Base-by-base conservation (phyloP, 2,888 invertebrate species). In the Augochlorella aurata region DNA sequence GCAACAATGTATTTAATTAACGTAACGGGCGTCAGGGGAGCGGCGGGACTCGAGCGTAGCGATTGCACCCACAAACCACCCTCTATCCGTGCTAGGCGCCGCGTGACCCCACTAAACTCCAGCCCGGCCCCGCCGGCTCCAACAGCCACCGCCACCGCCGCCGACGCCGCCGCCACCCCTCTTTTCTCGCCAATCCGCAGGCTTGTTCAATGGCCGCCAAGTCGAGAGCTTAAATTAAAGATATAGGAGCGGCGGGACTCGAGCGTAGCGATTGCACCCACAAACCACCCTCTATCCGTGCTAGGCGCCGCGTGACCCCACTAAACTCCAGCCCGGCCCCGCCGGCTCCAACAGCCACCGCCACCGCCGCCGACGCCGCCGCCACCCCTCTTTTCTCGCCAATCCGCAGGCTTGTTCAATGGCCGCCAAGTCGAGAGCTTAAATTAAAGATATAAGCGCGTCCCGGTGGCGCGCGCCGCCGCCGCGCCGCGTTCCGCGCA, bases 1-100 rank as follows among this genome's bases (percentile, higher is more conserved):
- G 91, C 93, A 93, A 93, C 93, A 93, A 93, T 93, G 93, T 93
- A 93, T 93, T 94, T 93, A 94, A 93, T 93, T 93, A 93, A 93
- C 91, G 93, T 91, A 92, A 93, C 93, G 92, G 91, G 90, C 92
- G 89, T 90, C 93, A 87, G 89, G 93, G 93, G 93, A 92, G 90
- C 85, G 61, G 88, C 88, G 89, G 85, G 88, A 90, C 85, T 88
- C 86, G 87, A 89, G 88, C 88, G 90, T 90, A 90, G 89, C 92
- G 91, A 93, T 93, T 92, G 92, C 92, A 92, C 92, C 93, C 93
- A 86, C 91, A 92, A 92, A 91, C 91, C 91, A 90, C 90, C 90
- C 89, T 87, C 86, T 87, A 89, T 88, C 87, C 91, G 86, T 90
- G 90, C 90, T 85, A 78, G 61, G 85, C 86, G 83, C 87, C 85